Percentiles rank a stretch among this genome's conserved stretches.
Conservation (phyloP, 1,140 invertebrate species). For the Nasonia longicornis region DNA sequence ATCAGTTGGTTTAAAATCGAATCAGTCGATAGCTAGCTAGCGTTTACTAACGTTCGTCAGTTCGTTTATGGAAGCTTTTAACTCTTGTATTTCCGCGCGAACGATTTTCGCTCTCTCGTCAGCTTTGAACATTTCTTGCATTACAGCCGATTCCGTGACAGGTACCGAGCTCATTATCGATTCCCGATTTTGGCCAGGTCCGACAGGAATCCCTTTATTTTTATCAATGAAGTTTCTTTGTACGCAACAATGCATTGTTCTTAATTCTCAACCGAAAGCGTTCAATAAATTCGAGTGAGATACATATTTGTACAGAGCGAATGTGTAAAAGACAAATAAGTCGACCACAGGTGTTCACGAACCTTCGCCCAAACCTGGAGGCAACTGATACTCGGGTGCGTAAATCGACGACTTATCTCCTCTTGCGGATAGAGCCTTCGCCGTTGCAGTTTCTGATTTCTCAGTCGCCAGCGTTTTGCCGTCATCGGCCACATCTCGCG, state of each 20-base stretch:
- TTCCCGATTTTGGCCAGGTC: constrained; percentile 34
- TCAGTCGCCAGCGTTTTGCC: neutral
- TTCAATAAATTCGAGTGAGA: no score
- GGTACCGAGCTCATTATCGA: constrained; percentile 51
- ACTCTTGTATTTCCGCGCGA: constrained; percentile 51
- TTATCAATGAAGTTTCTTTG: no score
- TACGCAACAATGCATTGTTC: no score
- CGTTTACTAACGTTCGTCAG: neutral
- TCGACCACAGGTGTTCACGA: neutral
- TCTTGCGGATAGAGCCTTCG: neutral
- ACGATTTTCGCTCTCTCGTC: constrained; percentile 52
- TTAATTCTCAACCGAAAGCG: no score
- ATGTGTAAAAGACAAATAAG: no score
- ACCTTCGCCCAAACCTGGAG: constrained; percentile 50
- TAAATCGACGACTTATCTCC: neutral
- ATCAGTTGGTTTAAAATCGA: neutral
- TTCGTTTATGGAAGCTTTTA: constrained; percentile 53
- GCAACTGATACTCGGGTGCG: constrained; percentile 42
- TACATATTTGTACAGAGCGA: no score
- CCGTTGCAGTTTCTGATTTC: no score
- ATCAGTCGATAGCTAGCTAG: constrained; percentile 17
- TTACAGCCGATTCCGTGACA: constrained; percentile 51
- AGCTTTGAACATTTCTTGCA: constrained; percentile 52
- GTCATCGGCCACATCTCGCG: neutral
- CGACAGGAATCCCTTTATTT: constrained; percentile 2